These are phyloP conservation scores for Choristoneura fumiferana DNA, from an alignment of 1,140 invertebrate species.

Conservation along the genomic window DNA sequence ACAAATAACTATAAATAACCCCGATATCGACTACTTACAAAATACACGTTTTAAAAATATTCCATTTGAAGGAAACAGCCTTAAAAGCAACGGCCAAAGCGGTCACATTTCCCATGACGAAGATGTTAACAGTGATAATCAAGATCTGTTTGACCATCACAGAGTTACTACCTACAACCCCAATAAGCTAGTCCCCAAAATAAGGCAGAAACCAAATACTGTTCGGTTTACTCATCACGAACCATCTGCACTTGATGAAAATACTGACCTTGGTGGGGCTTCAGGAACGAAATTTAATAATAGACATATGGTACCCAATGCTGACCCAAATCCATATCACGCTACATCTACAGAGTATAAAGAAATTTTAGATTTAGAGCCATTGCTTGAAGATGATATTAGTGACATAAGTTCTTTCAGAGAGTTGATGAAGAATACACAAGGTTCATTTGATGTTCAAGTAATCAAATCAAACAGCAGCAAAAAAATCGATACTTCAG, in stretches of 20 bases:
- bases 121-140: conserved; percentile 69
- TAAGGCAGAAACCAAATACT: conserved; percentile 54
- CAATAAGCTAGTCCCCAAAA: conserved; percentile 52
- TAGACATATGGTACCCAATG: conserved; percentile 37
- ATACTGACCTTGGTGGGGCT: conserved; percentile 34
- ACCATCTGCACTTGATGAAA: conserved; percentile 43
- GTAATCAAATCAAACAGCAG: conserved; percentile 74
- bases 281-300: conserved; percentile 38
- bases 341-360: conserved; percentile 75
- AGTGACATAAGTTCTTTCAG: conserved; percentile 72
- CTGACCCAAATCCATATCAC: conserved; percentile 40
- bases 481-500: conserved; percentile 25
- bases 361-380: conserved; percentile 74
- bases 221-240: conserved; percentile 58
- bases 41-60: conserved; percentile 68
- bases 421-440: conserved; percentile 70
- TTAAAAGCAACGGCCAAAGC: conserved; percentile 67
- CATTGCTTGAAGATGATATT: conserved; percentile 78
- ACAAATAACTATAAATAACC: conserved; percentile 80
- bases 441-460: conserved; percentile 77
- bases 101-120: conserved; percentile 65
- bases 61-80: conserved; percentile 68
- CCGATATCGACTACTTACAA: conserved; percentile 72
- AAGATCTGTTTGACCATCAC: conserved; percentile 71
- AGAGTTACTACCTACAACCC: conserved; percentile 75